Evolutionary conservation across 2,113 vertebrate species (phyloP), one percentile per base, ranked within the genome.

Genomic region (Haemorhous mexicanus): DNA sequence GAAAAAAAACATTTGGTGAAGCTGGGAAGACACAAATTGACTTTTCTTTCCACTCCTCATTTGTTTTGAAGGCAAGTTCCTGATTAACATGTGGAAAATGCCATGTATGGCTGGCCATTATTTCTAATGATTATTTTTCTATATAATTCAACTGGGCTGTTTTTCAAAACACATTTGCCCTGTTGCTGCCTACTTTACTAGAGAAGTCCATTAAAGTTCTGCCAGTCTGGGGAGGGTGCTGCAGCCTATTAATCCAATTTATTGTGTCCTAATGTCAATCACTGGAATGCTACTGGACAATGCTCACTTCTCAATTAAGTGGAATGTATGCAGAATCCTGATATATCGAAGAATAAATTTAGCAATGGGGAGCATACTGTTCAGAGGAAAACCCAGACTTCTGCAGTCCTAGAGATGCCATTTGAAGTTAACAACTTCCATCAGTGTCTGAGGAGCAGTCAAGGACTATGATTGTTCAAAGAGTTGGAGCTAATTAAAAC

Each of bases 401-500:
- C 39, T 89, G 63, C 79, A 94, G 70, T 37, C 87, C 92, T 89
- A 14, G 2, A 87, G 90, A 86, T 91, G 93, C 83, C 94, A 97
- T 96, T 86, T 95, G 95, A 96, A 95, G 94, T 91, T 79, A 95
- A 91, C 94, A 95, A 73, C 77, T 95, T 94, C 95, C 78, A 91
- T 96, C 95, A 91, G 28, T 50, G 64, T 94, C 83, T 93, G 63
- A 95, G 77, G 46, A 96, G 74, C 90, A 93, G 84, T 94, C 96
- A 96, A 94, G 84, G 58, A 91, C 74, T 92, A 32, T 43, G 78
- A 84, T 50, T 96, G 91, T 96, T 95, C 95, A 94, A 96, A 96
- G 96, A 86, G 78, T 22, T 78, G 61, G 47, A 96, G 84, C 92
- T 97, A 97, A 97, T 97, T 97, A 97, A 96, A 96, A 95, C 46